These are phyloP conservation scores for Dryoscopus gambensis DNA, from an alignment of 2,113 vertebrate species.

Conservation along the genomic window DNA sequence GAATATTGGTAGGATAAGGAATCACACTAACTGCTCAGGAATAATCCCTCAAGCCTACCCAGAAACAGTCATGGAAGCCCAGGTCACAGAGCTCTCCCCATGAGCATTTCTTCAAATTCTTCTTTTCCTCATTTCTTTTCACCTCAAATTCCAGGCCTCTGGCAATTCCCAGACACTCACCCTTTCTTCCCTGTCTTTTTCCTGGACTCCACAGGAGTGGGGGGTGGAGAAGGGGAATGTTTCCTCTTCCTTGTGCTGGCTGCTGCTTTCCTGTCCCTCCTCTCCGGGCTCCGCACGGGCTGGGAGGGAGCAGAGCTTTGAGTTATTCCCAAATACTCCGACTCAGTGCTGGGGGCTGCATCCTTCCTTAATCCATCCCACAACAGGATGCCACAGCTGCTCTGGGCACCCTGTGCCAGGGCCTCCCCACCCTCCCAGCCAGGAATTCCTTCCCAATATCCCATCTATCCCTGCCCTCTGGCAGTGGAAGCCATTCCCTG, in stretches of 20 bases:
- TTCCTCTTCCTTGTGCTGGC: conserved; percentile 89
- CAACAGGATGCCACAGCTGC: neutral
- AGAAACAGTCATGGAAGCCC: neutral
- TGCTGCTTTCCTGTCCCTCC: conserved; percentile 92
- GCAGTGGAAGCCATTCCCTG: neutral
- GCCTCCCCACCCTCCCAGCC: neutral
- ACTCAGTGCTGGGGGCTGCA: accelerated
- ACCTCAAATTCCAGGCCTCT: neutral
- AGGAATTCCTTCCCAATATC: neutral
- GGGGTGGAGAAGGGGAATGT: conserved; percentile 91
- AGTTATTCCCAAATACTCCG: neutral
- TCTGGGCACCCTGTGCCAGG: neutral
- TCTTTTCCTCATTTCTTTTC: neutral
- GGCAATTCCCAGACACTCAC: conserved; percentile 64
- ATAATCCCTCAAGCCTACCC: neutral
- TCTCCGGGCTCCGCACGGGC: conserved; percentile 93
- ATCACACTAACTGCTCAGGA: neutral
- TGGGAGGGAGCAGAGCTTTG: conserved; percentile 28
- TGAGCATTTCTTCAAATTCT: neutral
- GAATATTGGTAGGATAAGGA: neutral
- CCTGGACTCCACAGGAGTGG: conserved; percentile 85
- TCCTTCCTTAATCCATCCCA: neutral
- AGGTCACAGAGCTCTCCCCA: neutral
- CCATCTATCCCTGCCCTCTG: neutral
- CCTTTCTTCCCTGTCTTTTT: conserved; percentile 95